Percentiles rank a stretch among this genome's conserved stretches.
Conservation (phyloP, 2,888 invertebrate species). For the Scaeva pyrastri region DNA sequence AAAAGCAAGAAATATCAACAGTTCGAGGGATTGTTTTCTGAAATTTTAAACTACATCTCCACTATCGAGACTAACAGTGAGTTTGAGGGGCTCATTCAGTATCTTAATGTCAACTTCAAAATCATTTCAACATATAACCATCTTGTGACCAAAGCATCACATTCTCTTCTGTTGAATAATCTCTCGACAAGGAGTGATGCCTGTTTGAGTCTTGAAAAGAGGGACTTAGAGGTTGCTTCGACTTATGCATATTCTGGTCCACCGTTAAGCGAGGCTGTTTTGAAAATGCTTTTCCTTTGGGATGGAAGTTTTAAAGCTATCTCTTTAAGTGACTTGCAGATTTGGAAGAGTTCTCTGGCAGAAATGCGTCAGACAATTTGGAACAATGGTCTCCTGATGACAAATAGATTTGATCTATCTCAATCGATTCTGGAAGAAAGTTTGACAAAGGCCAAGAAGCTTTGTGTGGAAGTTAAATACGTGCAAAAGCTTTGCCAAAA, state of each 20-base stretch:
- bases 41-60: slow-evolving; percentile 67
- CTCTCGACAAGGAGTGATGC: slow-evolving; percentile 78
- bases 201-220: slow-evolving; percentile 49
- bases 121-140: slow-evolving; percentile 79
- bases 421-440: slow-evolving; percentile 64
- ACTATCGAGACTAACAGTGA: slow-evolving; percentile 52
- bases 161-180: slow-evolving; percentile 79
- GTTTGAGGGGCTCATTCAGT: slow-evolving; percentile 76
- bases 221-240: slow-evolving; percentile 77
- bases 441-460: slow-evolving; percentile 77
- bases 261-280: slow-evolving; percentile 78
- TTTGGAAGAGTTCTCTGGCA: slow-evolving; percentile 80
- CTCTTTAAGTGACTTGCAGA: slow-evolving; percentile 80
- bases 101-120: slow-evolving; percentile 79
- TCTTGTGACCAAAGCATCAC: slow-evolving; percentile 70
- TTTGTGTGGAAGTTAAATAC: slow-evolving; percentile 80
- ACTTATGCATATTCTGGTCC: slow-evolving; percentile 80
- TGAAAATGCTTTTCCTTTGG: slow-evolving; percentile 78
- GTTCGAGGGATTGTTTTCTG: slow-evolving; percentile 75
- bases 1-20: slow-evolving; percentile 73
- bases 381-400: slow-evolving; percentile 82
- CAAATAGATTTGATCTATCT: slow-evolving; percentile 68
- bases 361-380: slow-evolving; percentile 85
- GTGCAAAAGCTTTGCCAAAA: slow-evolving; percentile 77
- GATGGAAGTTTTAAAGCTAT: slow-evolving; percentile 80